These are phyloP conservation scores for Muscicapa striata DNA, from an alignment of 2,797 vertebrate species.

Conservation along the genomic window DNA sequence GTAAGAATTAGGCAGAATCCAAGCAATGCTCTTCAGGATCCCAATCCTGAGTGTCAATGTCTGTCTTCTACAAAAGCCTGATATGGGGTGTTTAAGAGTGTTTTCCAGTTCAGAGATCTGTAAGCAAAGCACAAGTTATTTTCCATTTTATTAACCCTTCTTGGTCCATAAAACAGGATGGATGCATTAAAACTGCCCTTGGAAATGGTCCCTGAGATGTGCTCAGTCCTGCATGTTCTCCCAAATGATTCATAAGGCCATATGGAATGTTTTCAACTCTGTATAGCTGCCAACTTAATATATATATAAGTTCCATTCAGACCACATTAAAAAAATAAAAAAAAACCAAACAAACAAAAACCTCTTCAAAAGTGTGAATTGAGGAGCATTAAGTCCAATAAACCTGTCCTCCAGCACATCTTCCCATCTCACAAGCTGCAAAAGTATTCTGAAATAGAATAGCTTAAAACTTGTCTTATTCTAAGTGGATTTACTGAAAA, in stretches of 20 bases:
- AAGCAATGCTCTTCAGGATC: neutral
- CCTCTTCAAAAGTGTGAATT: neutral
- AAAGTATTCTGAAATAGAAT: neutral
- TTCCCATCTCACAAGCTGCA: neutral
- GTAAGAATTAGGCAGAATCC: neutral
- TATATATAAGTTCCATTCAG: neutral
- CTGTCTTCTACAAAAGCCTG: neutral
- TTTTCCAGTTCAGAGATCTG: neutral
- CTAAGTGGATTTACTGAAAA: neutral
- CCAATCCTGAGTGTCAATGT: neutral
- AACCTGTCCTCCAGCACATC: neutral
- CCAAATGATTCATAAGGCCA: neutral
- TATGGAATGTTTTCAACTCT: neutral
- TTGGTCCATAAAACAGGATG: neutral
- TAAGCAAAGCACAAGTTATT: neutral
- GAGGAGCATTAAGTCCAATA: neutral
- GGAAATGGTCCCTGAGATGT: neutral
- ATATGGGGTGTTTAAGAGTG: neutral
- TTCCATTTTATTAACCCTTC: neutral
- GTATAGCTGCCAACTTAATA: neutral
- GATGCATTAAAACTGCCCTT: neutral
- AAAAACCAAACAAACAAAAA: no score
- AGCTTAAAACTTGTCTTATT: neutral
- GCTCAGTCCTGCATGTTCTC: neutral
- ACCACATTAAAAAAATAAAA: neutral